Evolutionary conservation across 1,140 invertebrate genomes (phyloP), one percentile per base, ranked within the genome.

Genomic region (Ips typographus): DNA sequence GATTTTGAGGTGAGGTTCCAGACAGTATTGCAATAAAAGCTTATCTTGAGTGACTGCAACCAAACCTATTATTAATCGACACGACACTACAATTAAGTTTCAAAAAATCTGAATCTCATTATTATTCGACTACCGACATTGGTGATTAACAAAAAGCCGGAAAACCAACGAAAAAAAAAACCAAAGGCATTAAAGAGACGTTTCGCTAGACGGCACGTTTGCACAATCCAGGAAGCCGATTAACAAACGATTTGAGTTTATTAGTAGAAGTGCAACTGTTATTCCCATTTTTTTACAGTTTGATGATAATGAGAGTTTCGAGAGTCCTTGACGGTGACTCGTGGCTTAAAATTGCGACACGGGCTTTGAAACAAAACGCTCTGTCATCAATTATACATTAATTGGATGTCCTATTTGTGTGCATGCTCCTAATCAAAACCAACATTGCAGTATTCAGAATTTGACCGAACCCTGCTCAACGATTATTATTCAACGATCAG

Each of bases 191-290:
- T 6, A 6, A 8, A 6, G 44, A 49, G 44, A 49, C 44, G 44
- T 22, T 49, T 49, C 44, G 22, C 44, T 49, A 49, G 44, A 49
- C 44, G 44, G 44, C 44, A 49, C 22, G 44, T 49, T 49, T 49
- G 44, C 44, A 49, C 44, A 49, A 49, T 49, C 22, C 6, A 49
- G 44, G 44, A 49, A 49, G 44, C 44, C 6, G 44, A 49, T 49
- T 49, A 49, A 49, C 22, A 49, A 49, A 8, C 22, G 22, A 22
- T 49, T 49, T 22, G 44, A 49, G 22, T 22, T 22, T 22, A 49
- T 49, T 49, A 49, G 6, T 49, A 49, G 44, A 49, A 49, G 44
- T 49, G 44, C 6, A 49, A 49, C 44, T 49, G 44, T 49, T 49
- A 49, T 49, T 49, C 22, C 22, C 44, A 49, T 49, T 49, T 22